A percentile compares a stretch with the other conserved stretches of the same genome.
Conservation (phyloP, 2,888 invertebrate species). For the Drosophila anomalata region DNA sequence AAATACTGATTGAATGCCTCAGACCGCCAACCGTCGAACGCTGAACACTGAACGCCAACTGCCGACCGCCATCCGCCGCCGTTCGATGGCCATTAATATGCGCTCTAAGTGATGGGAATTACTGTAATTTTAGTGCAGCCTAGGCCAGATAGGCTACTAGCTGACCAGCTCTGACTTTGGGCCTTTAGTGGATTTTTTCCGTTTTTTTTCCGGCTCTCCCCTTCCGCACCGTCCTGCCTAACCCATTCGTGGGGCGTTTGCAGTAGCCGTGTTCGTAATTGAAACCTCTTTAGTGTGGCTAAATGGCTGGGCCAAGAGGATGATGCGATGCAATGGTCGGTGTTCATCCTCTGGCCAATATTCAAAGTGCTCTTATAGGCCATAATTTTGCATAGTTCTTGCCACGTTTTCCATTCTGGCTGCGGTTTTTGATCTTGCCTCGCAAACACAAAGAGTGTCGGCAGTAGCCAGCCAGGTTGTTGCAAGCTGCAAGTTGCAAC, state of each 20-base stretch:
- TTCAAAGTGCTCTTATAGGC: constrained; percentile 69
- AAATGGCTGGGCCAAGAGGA: constrained; percentile 57
- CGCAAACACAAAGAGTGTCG: constrained; percentile 47
- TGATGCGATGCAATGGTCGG: constrained; percentile 6
- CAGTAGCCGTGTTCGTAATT: constrained; percentile 67
- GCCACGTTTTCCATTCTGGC: constrained; percentile 62
- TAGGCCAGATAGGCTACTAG: constrained; percentile 59
- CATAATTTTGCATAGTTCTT: constrained; percentile 79
- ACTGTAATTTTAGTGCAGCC: constrained; percentile 79
- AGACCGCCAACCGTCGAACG: constrained; percentile 58
- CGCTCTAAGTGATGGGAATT: constrained; percentile 82
- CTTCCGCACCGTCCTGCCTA: constrained; percentile 14
- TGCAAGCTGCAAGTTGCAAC: constrained; percentile 28
- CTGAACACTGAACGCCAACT: background rate
- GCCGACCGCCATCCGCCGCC: constrained; percentile 63
- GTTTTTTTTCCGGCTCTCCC: constrained; percentile 15
- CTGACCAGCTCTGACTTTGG: constrained; percentile 31
- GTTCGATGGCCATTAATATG: constrained; percentile 79
- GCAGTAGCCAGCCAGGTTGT: constrained; percentile 57
- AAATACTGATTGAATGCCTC: constrained; percentile 48
- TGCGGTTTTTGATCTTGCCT: constrained; percentile 52
- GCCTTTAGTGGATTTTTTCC: constrained; percentile 30
- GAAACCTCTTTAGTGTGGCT: constrained; percentile 79
- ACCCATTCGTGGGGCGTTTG: constrained; percentile 58
- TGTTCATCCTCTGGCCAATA: constrained; percentile 47